These are phyloP conservation scores for Trichosurus vulpecula DNA, from an alignment of 2,797 vertebrate species.

Conservation along the genomic window DNA sequence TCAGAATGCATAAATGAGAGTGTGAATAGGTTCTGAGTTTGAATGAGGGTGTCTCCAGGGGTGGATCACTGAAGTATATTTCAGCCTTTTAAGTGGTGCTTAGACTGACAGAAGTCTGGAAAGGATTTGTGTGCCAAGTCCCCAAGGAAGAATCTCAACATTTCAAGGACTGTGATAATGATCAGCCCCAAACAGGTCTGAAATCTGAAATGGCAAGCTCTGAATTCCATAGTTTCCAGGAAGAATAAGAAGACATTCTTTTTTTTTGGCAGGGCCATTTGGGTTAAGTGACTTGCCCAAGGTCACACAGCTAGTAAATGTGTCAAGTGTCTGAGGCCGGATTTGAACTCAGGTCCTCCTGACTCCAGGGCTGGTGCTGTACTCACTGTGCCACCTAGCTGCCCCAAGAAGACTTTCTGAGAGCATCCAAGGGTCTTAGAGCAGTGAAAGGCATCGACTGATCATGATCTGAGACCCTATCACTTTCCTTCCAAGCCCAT, in stretches of 20 bases:
- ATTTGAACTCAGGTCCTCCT: too few species aligned
- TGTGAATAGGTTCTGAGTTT: neutral
- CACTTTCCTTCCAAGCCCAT: neutral
- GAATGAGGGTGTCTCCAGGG: neutral
- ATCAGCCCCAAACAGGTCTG: neutral
- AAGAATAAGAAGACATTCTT: neutral
- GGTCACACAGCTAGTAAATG: too few species aligned
- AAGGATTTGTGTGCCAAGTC: neutral
- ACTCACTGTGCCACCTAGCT: too few species aligned
- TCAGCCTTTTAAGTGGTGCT: neutral
- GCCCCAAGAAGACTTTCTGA: neutral
- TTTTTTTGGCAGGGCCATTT: too few species aligned
- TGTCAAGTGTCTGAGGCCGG: too few species aligned
- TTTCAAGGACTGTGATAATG: neutral
- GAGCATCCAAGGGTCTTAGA: neutral
- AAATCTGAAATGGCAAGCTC: neutral
- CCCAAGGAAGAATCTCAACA: neutral
- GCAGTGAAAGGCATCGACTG: neutral
- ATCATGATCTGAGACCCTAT: neutral
- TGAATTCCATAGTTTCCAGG: neutral
- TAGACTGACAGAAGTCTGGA: neutral
- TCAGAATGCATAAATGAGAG: neutral
- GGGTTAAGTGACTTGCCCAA: too few species aligned
- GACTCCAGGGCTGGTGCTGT: too few species aligned
- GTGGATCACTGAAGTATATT: neutral